phyloP scores from a whole-genome alignment of 2,888 invertebrate genomes.

The Coenonympha arcania region DNA sequence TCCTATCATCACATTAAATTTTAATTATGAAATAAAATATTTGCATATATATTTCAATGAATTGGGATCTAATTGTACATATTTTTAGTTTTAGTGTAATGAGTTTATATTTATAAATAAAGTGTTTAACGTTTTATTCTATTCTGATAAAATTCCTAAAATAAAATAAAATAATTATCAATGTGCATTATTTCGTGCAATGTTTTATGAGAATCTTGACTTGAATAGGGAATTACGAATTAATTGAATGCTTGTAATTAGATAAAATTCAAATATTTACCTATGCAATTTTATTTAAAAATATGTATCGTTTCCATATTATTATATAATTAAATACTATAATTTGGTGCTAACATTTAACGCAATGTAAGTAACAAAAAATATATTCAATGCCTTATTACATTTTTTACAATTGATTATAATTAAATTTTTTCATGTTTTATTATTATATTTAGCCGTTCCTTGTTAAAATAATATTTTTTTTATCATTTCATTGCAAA shows the following conservation, averaged over 20 bases:
- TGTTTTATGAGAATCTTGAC: constrained; percentile 22
- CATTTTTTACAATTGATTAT: constrained; percentile 18
- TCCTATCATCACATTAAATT: constrained; percentile 1
- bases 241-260: not conserved
- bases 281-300: not conserved
- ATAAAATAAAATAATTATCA: constrained; percentile 17
- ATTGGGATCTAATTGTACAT: not conserved
- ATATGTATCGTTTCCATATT: not conserved
- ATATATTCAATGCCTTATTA: not conserved
- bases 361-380: not conserved
- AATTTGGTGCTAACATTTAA: constrained; percentile 10
- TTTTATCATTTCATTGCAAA: not conserved
- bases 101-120: not conserved
- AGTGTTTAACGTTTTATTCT: not conserved
- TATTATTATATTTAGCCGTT: constrained; percentile 4
- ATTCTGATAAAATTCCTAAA: constrained; percentile 17
- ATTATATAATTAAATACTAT: not conserved
- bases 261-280: not conserved
- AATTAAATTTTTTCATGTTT: not conserved
- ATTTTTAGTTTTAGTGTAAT: not conserved
- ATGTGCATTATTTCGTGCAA: constrained; percentile 47
- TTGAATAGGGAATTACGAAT: constrained; percentile 4
- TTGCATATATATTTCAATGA: not conserved
- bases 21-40: not conserved
- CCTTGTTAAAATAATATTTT: not conserved